Evolutionary conservation across 2,113 vertebrate genomes (phyloP).

Genomic region (Mesitornis unicolor): DNA sequence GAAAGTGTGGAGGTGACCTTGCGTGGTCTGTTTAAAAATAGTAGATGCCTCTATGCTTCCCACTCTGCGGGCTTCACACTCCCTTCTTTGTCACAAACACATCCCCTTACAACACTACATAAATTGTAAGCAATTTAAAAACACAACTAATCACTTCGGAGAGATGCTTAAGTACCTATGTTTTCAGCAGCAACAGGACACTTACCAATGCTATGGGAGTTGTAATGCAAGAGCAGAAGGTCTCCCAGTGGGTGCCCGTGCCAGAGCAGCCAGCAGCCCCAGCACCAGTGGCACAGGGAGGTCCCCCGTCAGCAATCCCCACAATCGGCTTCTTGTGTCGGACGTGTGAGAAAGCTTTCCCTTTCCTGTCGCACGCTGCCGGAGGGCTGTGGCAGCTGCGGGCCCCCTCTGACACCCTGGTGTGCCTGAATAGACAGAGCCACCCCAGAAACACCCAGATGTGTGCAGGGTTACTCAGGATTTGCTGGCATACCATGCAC

Average conservation of each 20-base stretch:
- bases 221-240: slow-evolving; percentile 13
- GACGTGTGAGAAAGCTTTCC: slow-evolving; percentile 64
- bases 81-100: not conserved
- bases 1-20: slow-evolving; percentile 6
- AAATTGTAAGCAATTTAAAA: slow-evolving; percentile 10
- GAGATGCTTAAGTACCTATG: not conserved
- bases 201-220: not conserved
- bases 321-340: slow-evolving; percentile 51
- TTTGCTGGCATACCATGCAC: not conserved
- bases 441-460: slow-evolving; percentile 34
- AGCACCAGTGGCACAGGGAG: not conserved
- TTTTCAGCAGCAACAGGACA: not conserved
- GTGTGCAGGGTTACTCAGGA: not conserved
- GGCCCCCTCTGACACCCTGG: not conserved
- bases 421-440: slow-evolving; percentile 43
- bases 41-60: not conserved
- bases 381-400: slow-evolving; percentile 21
- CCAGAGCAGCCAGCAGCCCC: not conserved
- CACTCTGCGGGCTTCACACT: not conserved
- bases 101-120: not conserved
- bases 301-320: slow-evolving; percentile 13
- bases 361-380: slow-evolving; percentile 65
- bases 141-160: not conserved
- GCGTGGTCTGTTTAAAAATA: not conserved
- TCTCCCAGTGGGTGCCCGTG: not conserved